A percentile compares a stretch with the other conserved stretches of the same genome.
Evolutionary conservation across 2,113 vertebrate genomes (phyloP).

Genomic region (Plestiodon gilberti): DNA sequence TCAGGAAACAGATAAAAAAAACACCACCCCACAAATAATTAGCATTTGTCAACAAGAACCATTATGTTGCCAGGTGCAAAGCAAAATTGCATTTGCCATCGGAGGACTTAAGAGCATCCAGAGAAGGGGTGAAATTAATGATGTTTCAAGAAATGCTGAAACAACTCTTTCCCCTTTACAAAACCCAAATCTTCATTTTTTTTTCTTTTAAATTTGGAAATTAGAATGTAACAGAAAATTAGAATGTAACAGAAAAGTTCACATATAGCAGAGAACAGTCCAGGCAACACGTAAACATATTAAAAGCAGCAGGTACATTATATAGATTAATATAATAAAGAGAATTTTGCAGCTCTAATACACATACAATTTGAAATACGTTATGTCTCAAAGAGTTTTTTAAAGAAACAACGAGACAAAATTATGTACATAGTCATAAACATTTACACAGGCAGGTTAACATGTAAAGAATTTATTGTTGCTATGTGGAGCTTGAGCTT

Average conservation of each 20-base stretch:
- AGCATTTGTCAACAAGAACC: slow-evolving; percentile 64
- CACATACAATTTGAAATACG: not conserved
- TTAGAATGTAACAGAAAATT: not conserved
- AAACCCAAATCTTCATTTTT: not conserved
- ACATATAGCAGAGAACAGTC: accelerated
- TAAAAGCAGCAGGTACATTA: slow-evolving; percentile 16
- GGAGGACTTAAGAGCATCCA: slow-evolving; percentile 36
- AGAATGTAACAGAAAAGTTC: not conserved
- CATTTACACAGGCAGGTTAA: slow-evolving; percentile 16
- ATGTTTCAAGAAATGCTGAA: slow-evolving; percentile 42
- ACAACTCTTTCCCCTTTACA: slow-evolving; percentile 32
- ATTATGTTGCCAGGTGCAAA: slow-evolving; percentile 49
- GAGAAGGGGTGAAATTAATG: slow-evolving; percentile 46
- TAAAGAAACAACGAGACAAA: slow-evolving; percentile 14
- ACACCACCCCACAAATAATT: slow-evolving; percentile 59
- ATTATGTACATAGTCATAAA: slow-evolving; percentile 48
- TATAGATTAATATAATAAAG: slow-evolving; percentile 9
- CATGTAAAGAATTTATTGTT: not conserved
- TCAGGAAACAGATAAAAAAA: not conserved
- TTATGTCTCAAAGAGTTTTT: slow-evolving; percentile 4
- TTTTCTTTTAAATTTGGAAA: not conserved
- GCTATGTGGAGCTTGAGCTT: not conserved
- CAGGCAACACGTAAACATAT: not conserved
- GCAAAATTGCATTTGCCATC: slow-evolving; percentile 49
- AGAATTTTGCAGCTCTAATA: not conserved